A percentile compares a stretch with the other conserved stretches of the same genome.
phyloP scores from a whole-genome alignment of 2,888 invertebrate species.

The Labia minor region DNA sequence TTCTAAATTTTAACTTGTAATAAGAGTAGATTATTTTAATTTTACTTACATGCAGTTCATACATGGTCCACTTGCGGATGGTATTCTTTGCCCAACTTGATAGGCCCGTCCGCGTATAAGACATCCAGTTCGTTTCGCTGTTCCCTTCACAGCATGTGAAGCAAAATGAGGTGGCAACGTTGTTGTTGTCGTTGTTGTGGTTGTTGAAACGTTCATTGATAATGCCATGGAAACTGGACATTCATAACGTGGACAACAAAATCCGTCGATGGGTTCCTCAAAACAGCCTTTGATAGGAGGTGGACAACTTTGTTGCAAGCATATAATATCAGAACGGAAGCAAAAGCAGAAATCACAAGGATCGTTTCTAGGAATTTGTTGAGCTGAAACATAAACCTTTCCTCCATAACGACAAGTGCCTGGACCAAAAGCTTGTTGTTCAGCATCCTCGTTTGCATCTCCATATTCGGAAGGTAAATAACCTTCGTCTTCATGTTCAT shows the following conservation, averaged over 20 bases:
- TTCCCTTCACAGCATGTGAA: conserved; percentile 65
- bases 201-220: conserved; percentile 70
- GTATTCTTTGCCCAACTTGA: conserved; percentile 72
- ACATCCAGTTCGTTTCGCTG: conserved; percentile 66
- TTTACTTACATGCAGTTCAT: conserved; percentile 83
- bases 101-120: conserved; percentile 76
- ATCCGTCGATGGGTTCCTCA: conserved; percentile 84
- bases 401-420: conserved; percentile 87
- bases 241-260: conserved; percentile 90
- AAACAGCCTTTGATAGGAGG: conserved; percentile 86
- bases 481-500: conserved; percentile 17
- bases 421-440: conserved; percentile 60
- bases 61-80: conserved; percentile 82
- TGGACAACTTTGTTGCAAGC: conserved; percentile 88
- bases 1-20: neutral
- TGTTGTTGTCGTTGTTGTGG: conserved; percentile 68
- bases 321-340: conserved; percentile 91
- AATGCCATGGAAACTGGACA: conserved; percentile 84
- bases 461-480: conserved; percentile 23
- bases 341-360: conserved; percentile 96
- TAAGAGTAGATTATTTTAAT: neutral
- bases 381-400: conserved; percentile 85
- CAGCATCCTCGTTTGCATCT: conserved; percentile 47
- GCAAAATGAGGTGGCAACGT: conserved; percentile 75
- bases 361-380: conserved; percentile 88